phyloP scores from a whole-genome alignment of 2,113 vertebrate genomes.

The Seriola dumerili region DNA sequence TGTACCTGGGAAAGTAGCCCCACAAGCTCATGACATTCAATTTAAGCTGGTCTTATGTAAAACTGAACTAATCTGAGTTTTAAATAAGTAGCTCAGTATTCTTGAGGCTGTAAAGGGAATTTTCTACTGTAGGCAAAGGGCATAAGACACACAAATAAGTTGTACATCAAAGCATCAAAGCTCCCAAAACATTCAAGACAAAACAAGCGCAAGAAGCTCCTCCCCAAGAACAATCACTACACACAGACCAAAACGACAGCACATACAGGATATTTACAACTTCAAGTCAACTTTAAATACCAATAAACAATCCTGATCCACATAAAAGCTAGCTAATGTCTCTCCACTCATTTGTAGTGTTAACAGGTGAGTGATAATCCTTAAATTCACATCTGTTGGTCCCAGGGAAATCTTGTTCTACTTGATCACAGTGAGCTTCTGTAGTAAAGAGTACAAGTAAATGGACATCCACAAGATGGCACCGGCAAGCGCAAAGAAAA shows the following conservation, averaged over 20 bases:
- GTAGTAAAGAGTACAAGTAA: slow-evolving; percentile 38
- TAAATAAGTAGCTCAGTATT: slow-evolving; percentile 38
- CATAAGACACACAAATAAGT: slow-evolving; percentile 37
- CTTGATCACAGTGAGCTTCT: slow-evolving; percentile 54
- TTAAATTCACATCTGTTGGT: slow-evolving; percentile 56
- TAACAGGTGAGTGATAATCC: slow-evolving; percentile 41
- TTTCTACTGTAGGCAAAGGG: slow-evolving; percentile 8
- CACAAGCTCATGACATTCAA: slow-evolving; percentile 8
- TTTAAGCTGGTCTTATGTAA: background rate
- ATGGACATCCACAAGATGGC: slow-evolving; percentile 66
- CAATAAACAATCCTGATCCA: slow-evolving; percentile 30
- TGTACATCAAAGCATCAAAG: slow-evolving; percentile 26
- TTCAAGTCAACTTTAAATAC: slow-evolving; percentile 67
- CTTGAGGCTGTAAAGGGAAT: background rate
- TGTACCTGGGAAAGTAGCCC: slow-evolving; percentile 10
- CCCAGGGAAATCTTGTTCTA: slow-evolving; percentile 40
- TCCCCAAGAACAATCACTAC: slow-evolving; percentile 20
- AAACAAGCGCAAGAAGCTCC: slow-evolving; percentile 39
- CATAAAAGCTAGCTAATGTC: slow-evolving; percentile 29
- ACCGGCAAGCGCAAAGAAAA: slow-evolving; percentile 47
- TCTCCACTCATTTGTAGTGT: slow-evolving; percentile 70
- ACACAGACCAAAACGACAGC: slow-evolving; percentile 50
- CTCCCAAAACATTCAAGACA: slow-evolving; percentile 52
- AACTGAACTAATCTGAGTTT: slow-evolving; percentile 21
- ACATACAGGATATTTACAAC: slow-evolving; percentile 61